Evolutionary conservation across 2,797 vertebrate genomes (phyloP).

Genomic region (Betta splendens): DNA sequence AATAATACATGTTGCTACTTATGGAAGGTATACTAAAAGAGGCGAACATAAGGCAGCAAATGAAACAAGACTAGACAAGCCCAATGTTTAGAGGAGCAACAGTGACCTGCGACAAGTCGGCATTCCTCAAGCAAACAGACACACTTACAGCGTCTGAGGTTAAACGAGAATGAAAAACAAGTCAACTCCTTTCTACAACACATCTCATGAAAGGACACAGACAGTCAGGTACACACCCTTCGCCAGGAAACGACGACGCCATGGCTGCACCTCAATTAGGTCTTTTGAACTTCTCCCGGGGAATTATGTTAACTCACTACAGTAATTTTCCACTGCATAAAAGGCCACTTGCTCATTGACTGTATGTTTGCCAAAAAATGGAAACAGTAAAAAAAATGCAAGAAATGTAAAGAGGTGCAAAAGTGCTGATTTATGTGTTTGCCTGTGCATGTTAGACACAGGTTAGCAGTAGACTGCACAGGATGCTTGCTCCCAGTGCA

Average conservation of each 20-base stretch:
- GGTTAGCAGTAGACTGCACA: no score
- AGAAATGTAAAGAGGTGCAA: conserved; percentile 10
- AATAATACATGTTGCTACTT: conserved; percentile 31
- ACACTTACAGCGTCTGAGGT: conserved; percentile 51
- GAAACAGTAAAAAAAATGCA: conserved; percentile 1
- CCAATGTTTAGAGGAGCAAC: conserved; percentile 68
- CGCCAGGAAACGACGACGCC: conserved; percentile 42
- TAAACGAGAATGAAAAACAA: conserved; percentile 42
- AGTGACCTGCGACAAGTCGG: conserved; percentile 65
- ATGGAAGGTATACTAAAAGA: conserved; percentile 15
- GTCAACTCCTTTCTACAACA: conserved; percentile 21
- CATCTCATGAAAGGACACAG: conserved; percentile 46
- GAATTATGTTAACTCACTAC: conserved; percentile 59
- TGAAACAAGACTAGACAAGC: conserved; percentile 67
- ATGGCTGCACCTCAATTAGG: conserved; percentile 56
- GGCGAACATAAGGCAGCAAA: conserved; percentile 42
- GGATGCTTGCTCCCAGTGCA: no score
- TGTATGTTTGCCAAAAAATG: conserved; percentile 29
- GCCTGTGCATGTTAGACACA: conserved; percentile 4
- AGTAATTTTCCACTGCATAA: conserved; percentile 41
- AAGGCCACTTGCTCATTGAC: conserved; percentile 8
- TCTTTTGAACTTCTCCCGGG: conserved; percentile 58
- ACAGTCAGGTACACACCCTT: conserved; percentile 50
- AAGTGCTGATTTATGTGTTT: conserved; percentile 17
- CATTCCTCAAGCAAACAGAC: conserved; percentile 63